Base-by-base conservation (phyloP, 2,113 vertebrate species). In the Alligator mississippiensis region DNA sequence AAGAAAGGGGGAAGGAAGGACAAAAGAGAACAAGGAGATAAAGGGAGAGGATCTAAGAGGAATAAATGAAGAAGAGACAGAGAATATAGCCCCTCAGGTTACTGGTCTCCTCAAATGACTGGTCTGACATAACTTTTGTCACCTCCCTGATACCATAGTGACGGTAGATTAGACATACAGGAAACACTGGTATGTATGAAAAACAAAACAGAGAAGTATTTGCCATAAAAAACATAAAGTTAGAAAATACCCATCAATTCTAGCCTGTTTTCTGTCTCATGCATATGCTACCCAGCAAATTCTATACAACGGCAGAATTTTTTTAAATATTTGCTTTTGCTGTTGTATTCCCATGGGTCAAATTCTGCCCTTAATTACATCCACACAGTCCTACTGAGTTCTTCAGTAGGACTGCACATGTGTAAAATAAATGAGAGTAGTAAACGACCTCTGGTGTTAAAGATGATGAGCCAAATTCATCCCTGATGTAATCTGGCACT, bases 171-270 rank as follows among this genome's bases (percentile, higher is more conserved):
- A 91, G 77, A 66, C 70, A 86, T 90, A 89, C 82, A 90, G 84
- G 59, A 94, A 94, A 80, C 19, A 60, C 87, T 64, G 77, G 80
- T 62, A 80, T 84, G 57, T 79, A 89, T 64, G 83, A 74, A 91
- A 96, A 97, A 61, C 61, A 94, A 95, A 96, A 95, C 90, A 97
- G 58, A 83, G 75, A 90, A 84, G 13, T 90, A 90, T 92, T 97
- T 95, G 90, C 83, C 84, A 28, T 94, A 92, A 91, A 96, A 89
- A 80, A 84, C 90, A 70, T 38, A 80, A 66, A 93, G 89, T 94
- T 92, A 94, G 81, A 86, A 47, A 89, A 87, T 17, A 77, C 2
- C 15, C 14, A 93, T 70, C 88, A 78, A 57, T 89, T 91, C 94
- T 72, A 79, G 72, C 38, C 83, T 89, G 8, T 4, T 72, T 88